Conservation (phyloP, 2,113 vertebrate genomes). For the Pleuronectes platessa region DNA sequence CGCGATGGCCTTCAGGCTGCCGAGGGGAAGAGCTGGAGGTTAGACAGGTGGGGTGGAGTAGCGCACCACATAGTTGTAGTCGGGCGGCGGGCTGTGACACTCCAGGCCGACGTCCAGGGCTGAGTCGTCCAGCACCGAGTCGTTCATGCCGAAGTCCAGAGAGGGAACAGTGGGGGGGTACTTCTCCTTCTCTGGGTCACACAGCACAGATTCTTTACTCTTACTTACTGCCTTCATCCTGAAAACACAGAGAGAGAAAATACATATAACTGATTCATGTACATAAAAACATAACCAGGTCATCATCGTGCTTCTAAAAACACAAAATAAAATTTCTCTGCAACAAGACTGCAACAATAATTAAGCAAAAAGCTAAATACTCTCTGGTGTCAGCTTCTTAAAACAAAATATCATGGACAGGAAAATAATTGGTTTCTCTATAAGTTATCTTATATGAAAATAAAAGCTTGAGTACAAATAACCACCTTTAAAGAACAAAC, state of each 20-base stretch:
- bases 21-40: neutral
- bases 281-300: neutral
- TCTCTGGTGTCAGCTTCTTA: no score
- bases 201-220: conserved; percentile 89
- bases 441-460: no score
- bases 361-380: no score
- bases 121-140: conserved; percentile 87
- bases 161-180: conserved; percentile 74
- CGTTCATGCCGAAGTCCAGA: conserved; percentile 86
- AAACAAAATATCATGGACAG: no score
- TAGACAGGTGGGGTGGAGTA: conserved; percentile 91
- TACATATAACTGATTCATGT: neutral
- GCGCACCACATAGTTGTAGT: conserved; percentile 92
- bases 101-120: conserved; percentile 87
- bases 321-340: no score
- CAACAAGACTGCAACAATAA: no score
- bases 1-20: conserved; percentile 37
- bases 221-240: conserved; percentile 88
- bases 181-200: conserved; percentile 85
- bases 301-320: neutral
- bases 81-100: conserved; percentile 92
- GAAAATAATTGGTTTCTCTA: no score
- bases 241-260: conserved; percentile 36
- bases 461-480: no score
- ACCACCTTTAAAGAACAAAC: no score